phyloP scores from a whole-genome alignment of 2,888 invertebrate species.

The Cosmia pyralina region DNA sequence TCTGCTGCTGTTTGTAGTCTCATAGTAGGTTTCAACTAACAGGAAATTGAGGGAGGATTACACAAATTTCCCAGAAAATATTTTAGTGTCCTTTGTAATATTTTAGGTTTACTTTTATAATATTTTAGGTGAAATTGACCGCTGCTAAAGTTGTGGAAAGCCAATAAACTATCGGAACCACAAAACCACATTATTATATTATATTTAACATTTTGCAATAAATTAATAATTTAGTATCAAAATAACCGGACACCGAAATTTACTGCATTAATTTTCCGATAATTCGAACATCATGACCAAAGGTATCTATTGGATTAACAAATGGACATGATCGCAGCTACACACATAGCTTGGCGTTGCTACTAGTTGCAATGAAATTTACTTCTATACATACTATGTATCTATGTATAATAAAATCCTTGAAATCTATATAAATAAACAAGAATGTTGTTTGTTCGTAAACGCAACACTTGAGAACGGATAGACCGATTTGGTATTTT shows the following conservation, averaged over 20 bases:
- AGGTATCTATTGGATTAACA: constrained; percentile 7
- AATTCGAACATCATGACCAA: constrained; percentile 3
- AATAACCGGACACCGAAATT: constrained; percentile 45
- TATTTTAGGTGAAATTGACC: background rate
- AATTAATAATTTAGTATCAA: constrained; percentile 24
- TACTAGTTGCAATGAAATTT: background rate
- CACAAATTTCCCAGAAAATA: background rate
- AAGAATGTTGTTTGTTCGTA: too few species aligned
- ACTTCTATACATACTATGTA: background rate
- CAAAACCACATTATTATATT: constrained; percentile 44
- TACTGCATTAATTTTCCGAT: constrained; percentile 32
- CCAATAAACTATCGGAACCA: constrained; percentile 30
- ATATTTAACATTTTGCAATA: constrained; percentile 24
- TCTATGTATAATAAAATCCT: too few species aligned
- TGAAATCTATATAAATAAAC: too few species aligned
- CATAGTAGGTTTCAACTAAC: background rate
- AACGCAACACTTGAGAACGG: too few species aligned
- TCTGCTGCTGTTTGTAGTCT: background rate
- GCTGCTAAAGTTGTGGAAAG: constrained; percentile 9
- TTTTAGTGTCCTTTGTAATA: background rate
- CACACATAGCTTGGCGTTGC: background rate
- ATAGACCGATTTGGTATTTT: too few species aligned
- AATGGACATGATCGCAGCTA: background rate
- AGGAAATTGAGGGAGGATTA: background rate
- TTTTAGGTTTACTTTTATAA: background rate